phyloP scores from a whole-genome alignment of 2,113 vertebrate genomes.

The Psilopogon haemacephalus region DNA sequence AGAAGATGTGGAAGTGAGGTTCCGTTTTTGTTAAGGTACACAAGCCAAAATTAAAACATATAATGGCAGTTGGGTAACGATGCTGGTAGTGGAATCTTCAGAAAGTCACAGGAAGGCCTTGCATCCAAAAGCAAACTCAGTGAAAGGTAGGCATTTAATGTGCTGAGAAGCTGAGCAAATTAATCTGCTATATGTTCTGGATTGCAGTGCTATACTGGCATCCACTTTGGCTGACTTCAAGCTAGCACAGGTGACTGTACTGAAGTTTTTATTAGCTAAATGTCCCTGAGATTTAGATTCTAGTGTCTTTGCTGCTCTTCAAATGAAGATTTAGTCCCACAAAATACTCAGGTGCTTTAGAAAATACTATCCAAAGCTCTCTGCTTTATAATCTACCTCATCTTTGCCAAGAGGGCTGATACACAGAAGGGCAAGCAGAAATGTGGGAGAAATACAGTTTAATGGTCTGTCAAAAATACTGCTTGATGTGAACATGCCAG shows the following conservation, averaged over 20 bases:
- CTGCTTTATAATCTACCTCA: neutral
- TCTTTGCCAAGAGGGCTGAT: neutral
- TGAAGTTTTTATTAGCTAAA: neutral
- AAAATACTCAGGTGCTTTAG: neutral
- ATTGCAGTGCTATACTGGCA: neutral
- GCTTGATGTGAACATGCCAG: neutral
- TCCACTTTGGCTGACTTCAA: neutral
- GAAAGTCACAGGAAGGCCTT: neutral
- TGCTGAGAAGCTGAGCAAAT: neutral
- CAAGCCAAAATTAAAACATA: neutral
- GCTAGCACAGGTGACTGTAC: neutral
- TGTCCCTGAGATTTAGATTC: neutral
- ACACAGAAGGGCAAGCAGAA: neutral
- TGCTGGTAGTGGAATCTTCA: neutral
- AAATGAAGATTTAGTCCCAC: neutral
- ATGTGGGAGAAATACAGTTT: neutral
- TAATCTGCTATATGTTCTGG: neutral
- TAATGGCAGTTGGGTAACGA: neutral
- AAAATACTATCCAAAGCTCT: neutral
- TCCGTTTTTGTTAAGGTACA: neutral
- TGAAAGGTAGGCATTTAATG: neutral
- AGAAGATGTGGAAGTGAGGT: neutral
- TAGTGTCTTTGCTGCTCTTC: neutral
- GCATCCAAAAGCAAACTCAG: neutral
- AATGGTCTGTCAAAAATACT: constrained; percentile 19